Evolutionary conservation across 2,888 invertebrate species (phyloP).

Genomic region (Melanostoma mellinum): DNA sequence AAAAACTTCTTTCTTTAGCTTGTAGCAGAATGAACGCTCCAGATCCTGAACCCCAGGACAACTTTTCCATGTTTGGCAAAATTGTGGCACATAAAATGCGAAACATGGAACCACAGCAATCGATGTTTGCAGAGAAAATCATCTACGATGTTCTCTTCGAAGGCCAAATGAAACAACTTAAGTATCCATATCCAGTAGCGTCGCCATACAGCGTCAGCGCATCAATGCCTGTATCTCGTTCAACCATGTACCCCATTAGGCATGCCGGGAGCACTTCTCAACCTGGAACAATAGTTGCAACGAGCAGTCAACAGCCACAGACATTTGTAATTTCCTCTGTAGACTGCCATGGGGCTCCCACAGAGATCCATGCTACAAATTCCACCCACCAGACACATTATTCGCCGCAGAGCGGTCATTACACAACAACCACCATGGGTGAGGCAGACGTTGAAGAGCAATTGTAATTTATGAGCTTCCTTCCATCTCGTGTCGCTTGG

Average conservation of each 20-base stretch:
- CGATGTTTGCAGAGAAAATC: constrained; percentile 80
- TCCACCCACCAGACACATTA: constrained; percentile 66
- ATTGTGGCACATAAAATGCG: constrained; percentile 81
- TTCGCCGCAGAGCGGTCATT: constrained; percentile 52
- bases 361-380: constrained; percentile 68
- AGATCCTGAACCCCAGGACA: constrained; percentile 76
- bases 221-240: constrained; percentile 57
- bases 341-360: constrained; percentile 62
- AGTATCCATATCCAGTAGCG: constrained; percentile 61
- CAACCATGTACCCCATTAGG: constrained; percentile 49
- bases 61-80: constrained; percentile 80
- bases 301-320: constrained; percentile 57
- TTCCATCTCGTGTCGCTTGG: neutral
- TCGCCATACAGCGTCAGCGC: constrained; percentile 50
- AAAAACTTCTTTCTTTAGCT: constrained; percentile 79
- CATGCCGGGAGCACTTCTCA: constrained; percentile 16
- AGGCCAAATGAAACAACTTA: constrained; percentile 81
- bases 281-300: constrained; percentile 48
- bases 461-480: constrained; percentile 30
- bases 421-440: constrained; percentile 55
- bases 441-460: constrained; percentile 57
- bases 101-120: constrained; percentile 79
- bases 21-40: constrained; percentile 78
- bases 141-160: constrained; percentile 81
- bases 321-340: constrained; percentile 68